Percentiles rank a stretch among this genome's conserved stretches.
These are phyloP conservation scores for Eidolon dupreanum DNA, from an alignment of 2,797 vertebrate species.

Conservation along the genomic window DNA sequence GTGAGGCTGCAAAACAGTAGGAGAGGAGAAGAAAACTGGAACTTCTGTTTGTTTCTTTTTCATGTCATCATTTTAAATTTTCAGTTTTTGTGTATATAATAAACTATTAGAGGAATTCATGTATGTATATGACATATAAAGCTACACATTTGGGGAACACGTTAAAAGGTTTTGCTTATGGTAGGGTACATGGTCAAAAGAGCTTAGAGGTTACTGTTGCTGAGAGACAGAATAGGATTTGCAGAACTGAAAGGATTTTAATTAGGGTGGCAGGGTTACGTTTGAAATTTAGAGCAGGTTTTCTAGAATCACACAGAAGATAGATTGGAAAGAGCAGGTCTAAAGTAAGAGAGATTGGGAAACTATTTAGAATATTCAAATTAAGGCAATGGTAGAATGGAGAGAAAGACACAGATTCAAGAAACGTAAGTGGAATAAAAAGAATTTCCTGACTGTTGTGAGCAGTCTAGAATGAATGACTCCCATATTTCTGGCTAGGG, in stretches of 20 bases:
- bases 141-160: not conserved
- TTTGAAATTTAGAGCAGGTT: not conserved
- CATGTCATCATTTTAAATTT: not conserved
- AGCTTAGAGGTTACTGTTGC: not conserved
- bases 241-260: not conserved
- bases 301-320: not conserved
- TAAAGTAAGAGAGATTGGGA: not conserved
- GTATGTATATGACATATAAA: not conserved
- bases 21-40: not conserved
- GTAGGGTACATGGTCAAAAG: not conserved
- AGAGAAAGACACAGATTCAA: not conserved
- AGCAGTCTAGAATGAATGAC: not conserved
- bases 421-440: not conserved
- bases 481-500: not conserved
- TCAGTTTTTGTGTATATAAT: not conserved
- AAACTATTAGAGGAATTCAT: not conserved
- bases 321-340: not conserved
- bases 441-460: not conserved
- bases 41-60: not conserved
- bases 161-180: not conserved
- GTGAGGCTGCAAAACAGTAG: not conserved
- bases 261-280: not conserved
- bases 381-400: not conserved
- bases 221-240: not conserved
- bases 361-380: not conserved